Percentiles rank a stretch among this genome's conserved stretches.
These are phyloP conservation scores for Protonemura montana DNA, from an alignment of 2,888 invertebrate species.

Conservation along the genomic window DNA sequence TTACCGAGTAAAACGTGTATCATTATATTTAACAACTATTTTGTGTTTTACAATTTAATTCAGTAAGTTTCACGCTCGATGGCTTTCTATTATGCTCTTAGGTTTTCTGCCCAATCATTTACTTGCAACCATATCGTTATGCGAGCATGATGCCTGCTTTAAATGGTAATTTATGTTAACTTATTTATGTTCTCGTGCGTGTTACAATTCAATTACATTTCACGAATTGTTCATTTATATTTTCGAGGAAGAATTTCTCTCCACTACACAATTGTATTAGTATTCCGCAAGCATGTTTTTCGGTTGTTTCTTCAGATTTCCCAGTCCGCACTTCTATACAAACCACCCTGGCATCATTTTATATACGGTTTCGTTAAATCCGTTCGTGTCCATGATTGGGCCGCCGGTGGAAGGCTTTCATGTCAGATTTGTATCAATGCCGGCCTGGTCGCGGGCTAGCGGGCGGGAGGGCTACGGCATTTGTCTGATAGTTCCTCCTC, in stretches of 20 bases:
- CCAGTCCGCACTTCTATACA: constrained; percentile 13
- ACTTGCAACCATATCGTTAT: background rate
- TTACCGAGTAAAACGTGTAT: background rate
- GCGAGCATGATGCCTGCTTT: constrained; percentile 19
- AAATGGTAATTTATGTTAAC: constrained; percentile 41
- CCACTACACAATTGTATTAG: background rate
- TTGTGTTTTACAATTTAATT: constrained; percentile 24
- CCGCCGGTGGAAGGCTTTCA: constrained; percentile 43
- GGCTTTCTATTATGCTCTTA: constrained; percentile 27
- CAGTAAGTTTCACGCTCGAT: constrained; percentile 24
- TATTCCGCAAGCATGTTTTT: constrained; percentile 37
- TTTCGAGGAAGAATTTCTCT: constrained; percentile 29
- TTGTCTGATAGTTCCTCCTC: constrained; percentile 39
- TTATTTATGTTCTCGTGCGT: constrained; percentile 37
- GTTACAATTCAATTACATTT: constrained; percentile 38
- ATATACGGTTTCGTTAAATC: background rate
- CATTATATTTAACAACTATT: constrained; percentile 29
- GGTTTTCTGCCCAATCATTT: constrained; percentile 33
- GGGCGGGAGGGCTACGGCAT: background rate
- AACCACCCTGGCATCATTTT: background rate
- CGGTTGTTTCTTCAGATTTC: constrained; percentile 36
- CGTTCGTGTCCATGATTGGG: constrained; percentile 43
- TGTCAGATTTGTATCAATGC: constrained; percentile 45
- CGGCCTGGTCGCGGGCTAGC: background rate
- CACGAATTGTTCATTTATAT: constrained; percentile 37